A percentile compares a stretch with the other conserved stretches of the same genome.
Evolutionary conservation across 2,888 invertebrate genomes (phyloP).

Genomic region (Alviniconcha strummeri): DNA sequence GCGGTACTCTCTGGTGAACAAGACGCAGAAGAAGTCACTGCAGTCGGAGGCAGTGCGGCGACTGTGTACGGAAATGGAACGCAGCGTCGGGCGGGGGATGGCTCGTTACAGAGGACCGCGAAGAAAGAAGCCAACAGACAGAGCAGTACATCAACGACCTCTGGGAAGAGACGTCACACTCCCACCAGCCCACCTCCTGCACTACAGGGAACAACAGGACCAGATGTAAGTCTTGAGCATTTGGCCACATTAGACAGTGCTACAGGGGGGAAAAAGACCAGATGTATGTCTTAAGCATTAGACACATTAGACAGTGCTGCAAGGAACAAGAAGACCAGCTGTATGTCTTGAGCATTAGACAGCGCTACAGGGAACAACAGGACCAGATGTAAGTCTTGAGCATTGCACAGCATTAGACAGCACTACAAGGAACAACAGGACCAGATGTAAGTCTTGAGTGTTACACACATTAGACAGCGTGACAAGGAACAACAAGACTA

Average conservation of each 20-base stretch:
- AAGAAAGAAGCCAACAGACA: neutral
- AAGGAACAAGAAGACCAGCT: no score
- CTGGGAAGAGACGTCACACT: conserved; percentile 2
- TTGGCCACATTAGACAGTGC: no score
- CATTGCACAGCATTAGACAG: no score
- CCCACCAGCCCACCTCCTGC: conserved; percentile 12
- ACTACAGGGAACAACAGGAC: conserved; percentile 8
- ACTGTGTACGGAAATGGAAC: conserved; percentile 14
- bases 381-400: conserved; percentile 4
- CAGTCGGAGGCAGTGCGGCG: neutral
- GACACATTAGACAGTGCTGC: no score
- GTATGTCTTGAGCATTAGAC: no score
- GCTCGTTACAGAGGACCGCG: conserved; percentile 12
- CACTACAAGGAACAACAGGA: conserved; percentile 8
- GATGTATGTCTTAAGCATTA: no score
- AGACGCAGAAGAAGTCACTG: conserved; percentile 1
- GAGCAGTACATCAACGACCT: neutral
- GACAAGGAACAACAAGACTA: neutral
- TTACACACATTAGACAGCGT: no score
- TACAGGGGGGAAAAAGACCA: no score
- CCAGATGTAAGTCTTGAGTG: conserved; percentile 4
- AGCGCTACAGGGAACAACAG: conserved; percentile 4
- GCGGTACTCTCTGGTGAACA: neutral
- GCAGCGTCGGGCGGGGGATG: neutral
- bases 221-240: neutral